Base-by-base conservation (phyloP, 2,888 invertebrate genomes). In the Ceriagrion tenellum region DNA sequence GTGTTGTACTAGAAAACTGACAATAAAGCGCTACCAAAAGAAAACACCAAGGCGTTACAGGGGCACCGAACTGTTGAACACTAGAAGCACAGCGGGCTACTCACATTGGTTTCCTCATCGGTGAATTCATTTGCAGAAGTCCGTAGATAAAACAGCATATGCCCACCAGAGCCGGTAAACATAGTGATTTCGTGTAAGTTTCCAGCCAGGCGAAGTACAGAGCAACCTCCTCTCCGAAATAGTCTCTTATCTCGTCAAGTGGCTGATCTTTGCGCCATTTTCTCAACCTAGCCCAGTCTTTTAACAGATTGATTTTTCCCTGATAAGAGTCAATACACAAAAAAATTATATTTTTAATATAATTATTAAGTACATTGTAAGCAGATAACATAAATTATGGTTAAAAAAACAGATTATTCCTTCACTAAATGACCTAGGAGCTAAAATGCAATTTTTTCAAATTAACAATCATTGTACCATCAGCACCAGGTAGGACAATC, bases 201-300 rank as follows among this genome's bases (percentile, higher is more conserved):
- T 99, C 99, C 69, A 99, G 97, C 99, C 99, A 99, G 95, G 99
- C 99, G 97, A 99, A 99, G 96, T 99, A 99, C 0, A 99, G 97
- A 0, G 98, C 99, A 55, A 99, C 99, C 97, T 99, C 99, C 96
- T 99, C 99, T 0, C 99, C 99, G 96, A 99, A 99, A 97, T 99
- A 99, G 96, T 98, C 98, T 88, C 99, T 97, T 6, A 99, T 98
- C 63, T 99, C 97, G 97, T 99, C 99, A 0, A 99, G 97, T 0
- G 99, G 99, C 96, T 99, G 99, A 95, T 98, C 98, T 96, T 99
- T 99, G 97, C 98, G 99, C 98, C 99, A 99, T 96, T 98, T 98
- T 18, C 98, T 97, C 0, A 99, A 99, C 95, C 98, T 97, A 0
- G 99, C 99, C 99, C 99, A 99, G 96, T 99, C 98, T 95, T 98